These are phyloP conservation scores for Chaetophractus vellerosus DNA, from an alignment of 2,797 vertebrate species.

Conservation along the genomic window DNA sequence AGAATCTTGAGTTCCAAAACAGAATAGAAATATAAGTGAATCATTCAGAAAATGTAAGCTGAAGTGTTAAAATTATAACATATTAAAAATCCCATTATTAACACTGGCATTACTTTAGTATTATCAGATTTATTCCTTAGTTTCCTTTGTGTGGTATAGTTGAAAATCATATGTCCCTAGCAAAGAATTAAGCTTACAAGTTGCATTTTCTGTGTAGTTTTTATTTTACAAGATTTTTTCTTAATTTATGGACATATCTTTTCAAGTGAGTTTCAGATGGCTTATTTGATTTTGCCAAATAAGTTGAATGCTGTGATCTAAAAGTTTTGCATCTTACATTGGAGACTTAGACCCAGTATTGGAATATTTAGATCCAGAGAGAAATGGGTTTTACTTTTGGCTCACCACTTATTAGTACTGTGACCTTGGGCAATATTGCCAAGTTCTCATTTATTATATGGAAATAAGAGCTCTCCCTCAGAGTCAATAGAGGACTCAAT, in stretches of 20 bases:
- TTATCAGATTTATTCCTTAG: conserved; percentile 41
- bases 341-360: conserved; percentile 32
- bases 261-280: not conserved
- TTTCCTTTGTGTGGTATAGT: not conserved
- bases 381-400: conserved; percentile 45
- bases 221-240: not conserved
- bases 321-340: conserved; percentile 24
- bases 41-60: conserved; percentile 50
- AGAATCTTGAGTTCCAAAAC: not conserved
- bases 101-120: not conserved
- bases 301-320: conserved; percentile 58
- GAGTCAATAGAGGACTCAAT: not conserved
- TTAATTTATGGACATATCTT: not conserved
- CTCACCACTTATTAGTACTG: not conserved
- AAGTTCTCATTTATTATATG: not conserved
- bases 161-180: conserved; percentile 19
- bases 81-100: conserved; percentile 2
- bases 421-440: not conserved
- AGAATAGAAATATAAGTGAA: conserved; percentile 40
- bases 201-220: not conserved
- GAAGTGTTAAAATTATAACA: conserved; percentile 4
- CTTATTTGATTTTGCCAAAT: conserved; percentile 61
- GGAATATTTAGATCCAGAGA: conserved; percentile 38
- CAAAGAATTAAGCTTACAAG: not conserved
- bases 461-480: not conserved